Conservation (phyloP, 2,113 vertebrate genomes). For the Daboia siamensis region DNA sequence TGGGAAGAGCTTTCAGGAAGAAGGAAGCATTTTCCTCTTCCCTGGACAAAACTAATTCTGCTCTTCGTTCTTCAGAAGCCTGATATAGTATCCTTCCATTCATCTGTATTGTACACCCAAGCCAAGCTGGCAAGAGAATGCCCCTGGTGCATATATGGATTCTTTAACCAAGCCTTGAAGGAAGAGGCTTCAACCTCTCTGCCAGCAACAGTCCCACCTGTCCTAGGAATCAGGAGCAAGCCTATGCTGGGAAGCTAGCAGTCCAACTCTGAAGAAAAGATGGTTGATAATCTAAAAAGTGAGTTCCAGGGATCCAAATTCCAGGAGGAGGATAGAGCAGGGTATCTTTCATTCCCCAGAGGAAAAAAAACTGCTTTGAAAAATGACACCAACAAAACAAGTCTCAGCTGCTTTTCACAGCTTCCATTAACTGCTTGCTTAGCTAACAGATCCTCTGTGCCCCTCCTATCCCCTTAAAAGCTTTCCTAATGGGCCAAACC, state of each 20-base stretch:
- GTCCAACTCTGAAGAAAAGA: not conserved
- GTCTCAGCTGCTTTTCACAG: slow-evolving; percentile 11
- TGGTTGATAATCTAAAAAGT: not conserved
- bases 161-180: not conserved
- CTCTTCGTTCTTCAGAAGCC: not conserved
- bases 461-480: not conserved
- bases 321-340: not conserved
- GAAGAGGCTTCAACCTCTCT: not conserved
- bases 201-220: not conserved
- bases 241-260: not conserved
- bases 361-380: not conserved
- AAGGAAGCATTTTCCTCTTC: not conserved
- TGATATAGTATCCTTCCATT: not conserved
- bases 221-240: not conserved
- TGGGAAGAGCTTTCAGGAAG: not conserved
- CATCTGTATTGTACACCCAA: no score
- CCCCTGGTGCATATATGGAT: not conserved
- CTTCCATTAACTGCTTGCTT: slow-evolving; percentile 11
- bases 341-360: not conserved
- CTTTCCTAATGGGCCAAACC: slow-evolving; percentile 15
- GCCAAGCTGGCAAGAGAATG: not conserved
- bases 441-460: not conserved
- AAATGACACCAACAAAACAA: slow-evolving; percentile 19
- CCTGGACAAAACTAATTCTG: not conserved
- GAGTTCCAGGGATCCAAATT: not conserved